Evolutionary conservation across 2,797 vertebrate species (phyloP).

Genomic region (Pipistrellus pygmaeus): DNA sequence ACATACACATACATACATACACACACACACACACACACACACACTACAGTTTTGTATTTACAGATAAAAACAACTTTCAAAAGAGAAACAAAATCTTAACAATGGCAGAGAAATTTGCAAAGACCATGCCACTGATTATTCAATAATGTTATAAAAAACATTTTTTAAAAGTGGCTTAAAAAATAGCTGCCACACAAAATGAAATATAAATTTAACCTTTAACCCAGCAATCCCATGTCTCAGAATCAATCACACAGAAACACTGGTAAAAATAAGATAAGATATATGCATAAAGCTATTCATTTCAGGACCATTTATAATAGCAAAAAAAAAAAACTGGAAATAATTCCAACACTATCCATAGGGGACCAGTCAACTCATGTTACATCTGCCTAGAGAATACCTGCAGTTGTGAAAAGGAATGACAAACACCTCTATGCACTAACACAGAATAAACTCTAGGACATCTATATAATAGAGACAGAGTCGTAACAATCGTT

Average conservation of each 20-base stretch:
- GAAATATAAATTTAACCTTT: background rate
- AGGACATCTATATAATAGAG: no score
- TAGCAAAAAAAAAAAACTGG: background rate
- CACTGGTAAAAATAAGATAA: background rate
- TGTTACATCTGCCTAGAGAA: no score
- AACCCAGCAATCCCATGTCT: background rate
- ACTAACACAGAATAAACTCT: background rate
- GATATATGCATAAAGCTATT: background rate
- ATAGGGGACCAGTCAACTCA: background rate
- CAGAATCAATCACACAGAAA: background rate
- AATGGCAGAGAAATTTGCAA: background rate
- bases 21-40: no score
- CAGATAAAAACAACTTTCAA: background rate
- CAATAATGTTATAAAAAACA: slow-evolving; percentile 4
- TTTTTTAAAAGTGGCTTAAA: slow-evolving; percentile 29
- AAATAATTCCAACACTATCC: background rate
- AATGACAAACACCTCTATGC: background rate
- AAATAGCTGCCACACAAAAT: background rate
- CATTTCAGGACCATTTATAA: background rate
- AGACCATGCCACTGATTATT: background rate
- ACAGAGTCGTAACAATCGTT: no score
- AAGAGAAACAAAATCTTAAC: background rate
- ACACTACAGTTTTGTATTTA: background rate
- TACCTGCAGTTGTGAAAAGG: background rate
- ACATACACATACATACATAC: no score